Conservation (phyloP, 37 sponge, comb jelly and placozoan genomes). For the Crambe crambe region DNA sequence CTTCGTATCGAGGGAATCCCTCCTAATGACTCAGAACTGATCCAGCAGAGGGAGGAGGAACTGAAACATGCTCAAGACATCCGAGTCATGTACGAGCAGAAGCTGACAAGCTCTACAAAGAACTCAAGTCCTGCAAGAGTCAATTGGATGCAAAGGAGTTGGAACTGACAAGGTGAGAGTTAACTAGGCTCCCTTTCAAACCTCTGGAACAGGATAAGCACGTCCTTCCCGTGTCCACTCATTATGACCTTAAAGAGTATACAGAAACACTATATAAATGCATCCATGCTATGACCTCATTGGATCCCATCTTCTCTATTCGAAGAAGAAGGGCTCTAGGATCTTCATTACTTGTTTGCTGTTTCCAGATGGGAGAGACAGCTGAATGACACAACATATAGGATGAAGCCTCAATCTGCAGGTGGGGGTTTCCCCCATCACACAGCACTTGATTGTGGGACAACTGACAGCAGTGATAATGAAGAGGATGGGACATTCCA, state of each 20-base stretch:
- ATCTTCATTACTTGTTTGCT: too few relatives aligned
- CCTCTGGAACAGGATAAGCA: too few relatives aligned
- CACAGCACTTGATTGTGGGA: background rate
- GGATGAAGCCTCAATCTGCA: conserved; percentile 11
- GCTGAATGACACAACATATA: conserved; percentile 10
- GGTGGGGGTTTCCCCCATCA: background rate
- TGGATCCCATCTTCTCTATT: too few relatives aligned
- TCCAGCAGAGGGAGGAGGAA: conserved; percentile 69
- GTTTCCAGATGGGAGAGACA: conserved; percentile 13
- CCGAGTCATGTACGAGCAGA: conserved; percentile 63
- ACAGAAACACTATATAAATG: too few relatives aligned
- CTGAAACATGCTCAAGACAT: conserved; percentile 81
- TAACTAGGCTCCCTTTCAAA: too few relatives aligned
- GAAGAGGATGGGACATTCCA: background rate
- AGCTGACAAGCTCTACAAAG: conserved; percentile 57
- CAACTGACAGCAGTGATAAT: background rate
- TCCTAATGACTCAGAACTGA: conserved; percentile 52
- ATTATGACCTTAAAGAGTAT: too few relatives aligned
- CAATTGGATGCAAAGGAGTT: conserved; percentile 59
- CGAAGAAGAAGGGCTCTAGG: too few relatives aligned
- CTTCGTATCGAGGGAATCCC: conserved; percentile 39
- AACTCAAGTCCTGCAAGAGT: conserved; percentile 48
- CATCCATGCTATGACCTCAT: too few relatives aligned
- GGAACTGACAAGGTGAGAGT: conserved; percentile 39
- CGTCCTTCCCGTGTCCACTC: too few relatives aligned